Base-by-base conservation (phyloP, 2,888 invertebrate species). In the Panopea generosa region DNA sequence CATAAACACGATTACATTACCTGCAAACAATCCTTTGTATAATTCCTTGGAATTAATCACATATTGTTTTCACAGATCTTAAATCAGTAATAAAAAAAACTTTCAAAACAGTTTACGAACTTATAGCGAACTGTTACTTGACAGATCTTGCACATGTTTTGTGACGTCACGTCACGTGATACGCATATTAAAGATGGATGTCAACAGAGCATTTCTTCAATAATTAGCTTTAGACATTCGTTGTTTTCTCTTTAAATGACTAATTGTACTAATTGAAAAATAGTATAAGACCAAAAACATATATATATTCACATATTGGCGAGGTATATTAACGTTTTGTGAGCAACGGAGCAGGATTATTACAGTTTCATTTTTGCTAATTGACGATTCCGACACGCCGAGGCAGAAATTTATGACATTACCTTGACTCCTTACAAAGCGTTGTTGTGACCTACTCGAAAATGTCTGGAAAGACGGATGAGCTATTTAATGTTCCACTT, bases 91-190 rank as follows among this genome's bases (percentile, higher is more conserved):
- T 11, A 33, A 33, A 33, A 33, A 33, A 33, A 4, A 33, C 47
- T 47, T 47, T 18, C 47, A 18, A 16, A 47, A 16, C 47, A 47
- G 4, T 18, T 16, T 16, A 47, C n/a, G 6, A 47, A 47, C 47
- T 47, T 20, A 4, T 63, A 67, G 40, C 56, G 63, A 38, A 62
- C 55, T 33, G 4, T 33, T 33, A 67, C 80, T 76, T 80, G 80
- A 80, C 80, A 80, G 80, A 45, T 76, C 76, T 22, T 40, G 53
- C 53, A 60, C 73, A 73, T 66, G 66, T 77, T 59, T 63, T 72
- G 76, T 86, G 84, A 88, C 84, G 85, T 84, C 75, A 61, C 16
- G 43, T 87, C 86, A 88, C 84, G 86, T 88, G 86, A 82, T 76
- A 73, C 62, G 61, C 69, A 82, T 53, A 73, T 70, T 63, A 63